Evolutionary conservation across 2,888 invertebrate genomes (phyloP), one percentile per base, ranked within the genome.

Genomic region (Nebria brevicollis): DNA sequence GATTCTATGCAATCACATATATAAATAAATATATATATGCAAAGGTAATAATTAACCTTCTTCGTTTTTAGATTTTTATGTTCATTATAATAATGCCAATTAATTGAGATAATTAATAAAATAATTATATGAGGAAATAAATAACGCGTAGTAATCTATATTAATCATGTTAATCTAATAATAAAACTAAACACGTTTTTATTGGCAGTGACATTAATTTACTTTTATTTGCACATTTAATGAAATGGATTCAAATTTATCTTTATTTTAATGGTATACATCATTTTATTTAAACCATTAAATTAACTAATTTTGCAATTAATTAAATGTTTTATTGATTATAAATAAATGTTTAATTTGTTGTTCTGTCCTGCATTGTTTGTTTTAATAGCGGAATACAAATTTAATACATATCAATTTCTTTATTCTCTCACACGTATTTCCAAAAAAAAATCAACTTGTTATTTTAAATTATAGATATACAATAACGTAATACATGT

Each of bases 1-100:
- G 72, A 77, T 70, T 13, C n/a, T 66, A 25, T 66, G 25, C 66
- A 66, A 66, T 66, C 25, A 66, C 66, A 66, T 66, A 66, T 66
- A 66, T 66, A 66, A 66, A 66, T 66, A 66, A 76, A 76, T 76
- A 76, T 3, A 66, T 76, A 66, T 66, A 76, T 72, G 34, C 26
- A 72, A 72, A 72, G 15, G 26, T 77, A 77, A 77, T 34, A 25
- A 72, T 72, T 72, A 34, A 72, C 77, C 77, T 77, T 77, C 72
- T 72, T 77, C 77, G 6, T 7, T 66, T 66, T 76, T n/a, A 66
- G n/a, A 64, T 66, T 34, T 76, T 66, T 66, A 66, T 66, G 41
- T 76, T 76, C 76, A 76, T 76, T 66, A 76, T 34, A 26, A 26
- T 34, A 75, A 54, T 75, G 64, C 54, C 64, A 75, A 75, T 75